Conservation (phyloP, 2,797 vertebrate species). For the Rhinichthys osculus region DNA sequence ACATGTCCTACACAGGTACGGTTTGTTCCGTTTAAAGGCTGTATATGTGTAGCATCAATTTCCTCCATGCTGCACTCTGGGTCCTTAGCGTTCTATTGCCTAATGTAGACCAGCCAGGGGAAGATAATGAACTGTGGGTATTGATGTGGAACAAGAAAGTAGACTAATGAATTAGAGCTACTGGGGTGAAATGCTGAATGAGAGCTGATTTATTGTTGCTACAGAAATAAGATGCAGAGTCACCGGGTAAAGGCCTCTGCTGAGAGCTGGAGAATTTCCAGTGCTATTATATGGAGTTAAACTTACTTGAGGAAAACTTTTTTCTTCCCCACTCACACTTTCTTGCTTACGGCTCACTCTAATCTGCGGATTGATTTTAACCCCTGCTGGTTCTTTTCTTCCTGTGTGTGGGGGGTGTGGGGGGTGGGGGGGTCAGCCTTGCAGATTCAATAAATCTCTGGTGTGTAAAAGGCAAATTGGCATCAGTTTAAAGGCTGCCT, state of each 20-base stretch:
- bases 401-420: not conserved
- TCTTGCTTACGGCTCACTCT: conserved; percentile 47
- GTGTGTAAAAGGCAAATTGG: conserved; percentile 54
- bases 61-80: conserved; percentile 51
- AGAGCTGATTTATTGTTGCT: conserved; percentile 47
- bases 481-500: conserved; percentile 50
- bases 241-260: conserved; percentile 23
- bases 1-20: conserved; percentile 20
- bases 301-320: conserved; percentile 38
- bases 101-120: conserved; percentile 41
- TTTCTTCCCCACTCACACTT: conserved; percentile 42
- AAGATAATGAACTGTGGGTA: conserved; percentile 51
- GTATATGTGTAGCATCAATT: conserved; percentile 18
- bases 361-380: conserved; percentile 57
- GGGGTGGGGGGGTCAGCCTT: not conserved
- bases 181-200: conserved; percentile 48
- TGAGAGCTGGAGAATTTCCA: not conserved
- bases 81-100: conserved; percentile 17
- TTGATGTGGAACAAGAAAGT: conserved; percentile 47
- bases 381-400: conserved; percentile 56
- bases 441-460: conserved; percentile 62
- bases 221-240: conserved; percentile 44
- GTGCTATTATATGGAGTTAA: conserved; percentile 4
- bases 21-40: conserved; percentile 5
- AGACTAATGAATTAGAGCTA: conserved; percentile 52